phyloP scores from a whole-genome alignment of 2,113 vertebrate species.

The pig (Sus scrofa) region DNA sequence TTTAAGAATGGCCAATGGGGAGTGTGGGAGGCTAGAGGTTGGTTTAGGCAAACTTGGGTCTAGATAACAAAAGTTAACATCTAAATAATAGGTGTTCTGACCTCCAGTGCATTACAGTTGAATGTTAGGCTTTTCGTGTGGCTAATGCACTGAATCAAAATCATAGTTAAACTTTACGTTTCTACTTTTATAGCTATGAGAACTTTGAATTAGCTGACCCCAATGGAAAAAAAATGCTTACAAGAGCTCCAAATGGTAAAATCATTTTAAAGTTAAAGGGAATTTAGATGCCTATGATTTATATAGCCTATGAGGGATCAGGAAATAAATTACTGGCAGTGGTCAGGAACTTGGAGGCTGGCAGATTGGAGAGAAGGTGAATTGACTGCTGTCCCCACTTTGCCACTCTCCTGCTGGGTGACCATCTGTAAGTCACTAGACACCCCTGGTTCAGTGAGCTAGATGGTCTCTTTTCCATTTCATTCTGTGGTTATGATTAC shows the following conservation, averaged over 20 bases:
- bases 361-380: not conserved
- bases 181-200: conserved; percentile 2
- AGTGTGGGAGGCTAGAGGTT: conserved; percentile 55
- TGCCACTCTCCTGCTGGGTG: not conserved
- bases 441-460: not conserved
- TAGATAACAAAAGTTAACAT: conserved; percentile 64
- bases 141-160: conserved; percentile 39
- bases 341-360: not conserved
- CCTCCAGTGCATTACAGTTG: not conserved
- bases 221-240: not conserved
- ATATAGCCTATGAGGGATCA: not conserved
- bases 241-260: conserved; percentile 24
- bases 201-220: conserved; percentile 38
- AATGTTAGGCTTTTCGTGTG: conserved; percentile 46
- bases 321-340: not conserved
- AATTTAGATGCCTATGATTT: not conserved
- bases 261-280: conserved; percentile 40
- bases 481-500: conserved; percentile 29
- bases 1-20: conserved; percentile 58
- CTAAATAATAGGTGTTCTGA: conserved; percentile 59
- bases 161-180: conserved; percentile 42
- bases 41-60: conserved; percentile 53
- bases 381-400: not conserved
- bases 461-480: not conserved
- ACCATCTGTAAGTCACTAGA: not conserved